Evolutionary conservation across 2,113 vertebrate species (phyloP), one percentile per base, ranked within the genome.

Genomic region (Marmota monax): DNA sequence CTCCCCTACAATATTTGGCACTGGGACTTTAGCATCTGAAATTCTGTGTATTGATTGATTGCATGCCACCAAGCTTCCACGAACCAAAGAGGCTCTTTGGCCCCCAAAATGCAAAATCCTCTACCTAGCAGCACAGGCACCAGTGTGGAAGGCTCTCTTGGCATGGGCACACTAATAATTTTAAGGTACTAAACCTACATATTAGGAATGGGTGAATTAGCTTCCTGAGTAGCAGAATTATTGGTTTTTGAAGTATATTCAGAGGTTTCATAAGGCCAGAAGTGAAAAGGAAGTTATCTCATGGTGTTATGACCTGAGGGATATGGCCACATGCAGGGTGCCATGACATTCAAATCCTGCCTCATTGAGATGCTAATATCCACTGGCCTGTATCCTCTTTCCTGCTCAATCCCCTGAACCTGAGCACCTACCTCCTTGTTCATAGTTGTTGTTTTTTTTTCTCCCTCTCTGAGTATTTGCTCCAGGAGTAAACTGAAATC

Each of bases 191-290:
- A 27, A 91, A 56, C 4, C 32, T 84, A 63, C 32, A 2, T 29
- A 45, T 76, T 42, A 73, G 32, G 5, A 53, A 39, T 79, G 10
- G 7, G 53, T 72, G 9, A 23, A 25, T 73, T 48, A 25, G 39
- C 58, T 88, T 95, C n/a, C 86, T 42, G 37, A 56, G n/a, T 37
- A n/a, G 56, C 32, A 76, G 42, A 85, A 80, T 48, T 48, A n/a
- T 5, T 89, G 53, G 5, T 32, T 83, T 91, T 96, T 84, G 23
- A 2, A 48, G 4, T 20, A 90, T 39, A 85, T 92, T 76, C 53
- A 80, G 58, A 6, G 77, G 29, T 58, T 67, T 89, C 25, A 51
- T 27, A 37, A 53, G 58, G 51, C 39, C 90, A 18, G 32, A 37
- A 13, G 29, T 39, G 2, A 76, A 77, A 85, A 79, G 77, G 72